Percentiles rank a stretch among this genome's conserved stretches.
Conservation (phyloP, 1,140 invertebrate species). For the Drosophila pectinifera region DNA sequence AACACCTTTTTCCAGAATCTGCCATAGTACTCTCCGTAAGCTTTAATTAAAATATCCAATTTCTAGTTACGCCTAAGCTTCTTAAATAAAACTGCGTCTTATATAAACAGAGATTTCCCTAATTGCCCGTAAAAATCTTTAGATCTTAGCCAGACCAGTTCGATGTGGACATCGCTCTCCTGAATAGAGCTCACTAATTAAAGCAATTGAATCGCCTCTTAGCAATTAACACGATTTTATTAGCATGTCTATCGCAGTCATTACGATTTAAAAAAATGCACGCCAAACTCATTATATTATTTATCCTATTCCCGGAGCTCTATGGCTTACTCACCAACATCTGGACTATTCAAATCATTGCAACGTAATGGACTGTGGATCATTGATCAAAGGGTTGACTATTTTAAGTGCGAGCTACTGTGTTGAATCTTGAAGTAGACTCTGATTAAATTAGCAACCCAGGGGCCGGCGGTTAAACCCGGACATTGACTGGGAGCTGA, state of each 20-base stretch:
- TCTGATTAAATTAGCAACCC: slow-evolving; percentile 3
- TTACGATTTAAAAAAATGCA: slow-evolving; percentile 1
- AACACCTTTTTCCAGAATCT: not conserved
- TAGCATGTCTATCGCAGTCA: not conserved
- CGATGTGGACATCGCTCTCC: not conserved
- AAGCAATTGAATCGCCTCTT: slow-evolving; percentile 9
- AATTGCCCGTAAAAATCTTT: not conserved
- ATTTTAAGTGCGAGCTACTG: not conserved
- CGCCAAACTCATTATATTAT: no score
- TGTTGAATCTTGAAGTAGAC: not conserved
- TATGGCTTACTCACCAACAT: not conserved
- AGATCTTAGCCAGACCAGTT: not conserved
- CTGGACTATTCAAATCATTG: not conserved
- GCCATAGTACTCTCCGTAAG: no score
- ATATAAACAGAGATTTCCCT: not conserved
- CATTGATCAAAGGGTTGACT: slow-evolving; percentile 6
- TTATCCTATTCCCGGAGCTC: not conserved
- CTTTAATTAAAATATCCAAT: slow-evolving; percentile 7
- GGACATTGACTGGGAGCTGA: slow-evolving; percentile 34
- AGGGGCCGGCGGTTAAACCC: not conserved
- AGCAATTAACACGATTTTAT: slow-evolving; percentile 21
- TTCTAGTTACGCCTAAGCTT: not conserved
- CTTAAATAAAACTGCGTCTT: slow-evolving; percentile 1
- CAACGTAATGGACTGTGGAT: not conserved
- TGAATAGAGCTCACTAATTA: slow-evolving; percentile 13